Percentiles rank a stretch among this genome's conserved stretches.
These are phyloP conservation scores for Tetramorium bicarinatum DNA, from an alignment of 2,888 invertebrate genomes.

Conservation along the genomic window DNA sequence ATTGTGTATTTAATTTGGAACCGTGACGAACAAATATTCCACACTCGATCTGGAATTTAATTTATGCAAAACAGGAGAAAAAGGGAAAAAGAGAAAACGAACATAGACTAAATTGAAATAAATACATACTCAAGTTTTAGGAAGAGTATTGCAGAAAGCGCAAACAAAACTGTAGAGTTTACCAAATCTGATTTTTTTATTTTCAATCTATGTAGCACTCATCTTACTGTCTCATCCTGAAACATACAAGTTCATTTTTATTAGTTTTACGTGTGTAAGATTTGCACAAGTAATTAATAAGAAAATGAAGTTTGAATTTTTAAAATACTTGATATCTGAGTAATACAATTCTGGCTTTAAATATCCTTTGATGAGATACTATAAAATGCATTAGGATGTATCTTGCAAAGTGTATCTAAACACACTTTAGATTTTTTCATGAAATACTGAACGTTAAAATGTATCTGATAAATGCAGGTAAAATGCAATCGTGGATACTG, in stretches of 20 bases:
- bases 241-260: neutral
- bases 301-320: neutral
- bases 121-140: neutral
- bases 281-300: neutral
- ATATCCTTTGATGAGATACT: neutral
- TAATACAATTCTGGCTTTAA: neutral
- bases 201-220: neutral
- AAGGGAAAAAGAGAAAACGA: neutral
- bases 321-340: neutral
- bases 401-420: neutral
- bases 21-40: neutral
- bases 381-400: neutral
- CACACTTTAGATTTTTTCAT: neutral
- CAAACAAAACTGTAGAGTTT: neutral
- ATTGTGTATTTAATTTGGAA: neutral
- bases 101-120: neutral
- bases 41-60: neutral
- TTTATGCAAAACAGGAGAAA: neutral
- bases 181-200: neutral
- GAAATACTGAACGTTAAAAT: neutral
- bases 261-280: neutral
- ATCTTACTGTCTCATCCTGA: neutral
- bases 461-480: conserved; percentile 64
- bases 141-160: neutral
- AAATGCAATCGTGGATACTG: conserved; percentile 79